phyloP scores from a whole-genome alignment of 23 tunicate species.

The Halocynthia roretzi region DNA sequence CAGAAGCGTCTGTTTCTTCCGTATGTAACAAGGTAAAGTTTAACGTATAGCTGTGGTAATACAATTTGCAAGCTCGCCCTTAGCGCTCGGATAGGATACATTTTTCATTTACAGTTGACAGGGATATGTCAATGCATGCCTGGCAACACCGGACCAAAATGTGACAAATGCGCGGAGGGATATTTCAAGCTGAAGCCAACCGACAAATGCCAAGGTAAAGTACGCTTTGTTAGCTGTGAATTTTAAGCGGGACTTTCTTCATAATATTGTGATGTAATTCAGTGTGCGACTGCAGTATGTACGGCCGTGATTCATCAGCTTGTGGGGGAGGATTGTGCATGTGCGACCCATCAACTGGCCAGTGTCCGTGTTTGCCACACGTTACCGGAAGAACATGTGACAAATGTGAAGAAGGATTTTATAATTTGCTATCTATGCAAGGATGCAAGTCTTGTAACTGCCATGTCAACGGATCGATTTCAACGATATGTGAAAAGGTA shows the following conservation, averaged over 20 bases:
- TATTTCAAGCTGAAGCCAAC: not conserved
- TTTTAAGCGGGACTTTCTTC: too few relatives aligned
- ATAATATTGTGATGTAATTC: not conserved
- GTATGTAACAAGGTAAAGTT: slow-evolving; percentile 5
- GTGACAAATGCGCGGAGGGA: not conserved
- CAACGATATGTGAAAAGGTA: slow-evolving; percentile 61
- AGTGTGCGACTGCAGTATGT: slow-evolving; percentile 66
- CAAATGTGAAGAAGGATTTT: slow-evolving; percentile 49
- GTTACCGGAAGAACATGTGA: slow-evolving; percentile 70
- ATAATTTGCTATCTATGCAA: slow-evolving; percentile 47
- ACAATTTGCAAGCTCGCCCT: too few relatives aligned
- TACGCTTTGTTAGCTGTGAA: too few relatives aligned
- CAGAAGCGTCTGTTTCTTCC: not conserved
- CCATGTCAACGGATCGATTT: slow-evolving; percentile 43
- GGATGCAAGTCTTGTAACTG: slow-evolving; percentile 83
- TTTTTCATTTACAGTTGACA: not conserved
- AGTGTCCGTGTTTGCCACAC: slow-evolving; percentile 62
- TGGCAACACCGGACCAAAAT: slow-evolving; percentile 5
- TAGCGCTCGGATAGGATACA: too few relatives aligned
- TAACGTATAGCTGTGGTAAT: too few relatives aligned
- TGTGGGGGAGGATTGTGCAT: not conserved
- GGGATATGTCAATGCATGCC: slow-evolving; percentile 1
- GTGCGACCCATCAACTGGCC: slow-evolving; percentile 46
- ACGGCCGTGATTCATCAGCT: not conserved
- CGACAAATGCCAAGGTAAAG: slow-evolving; percentile 7